Percentiles rank a stretch among this genome's conserved stretches.
Evolutionary conservation across 2,113 vertebrate genomes (phyloP).

Genomic region (Panthera tigris): DNA sequence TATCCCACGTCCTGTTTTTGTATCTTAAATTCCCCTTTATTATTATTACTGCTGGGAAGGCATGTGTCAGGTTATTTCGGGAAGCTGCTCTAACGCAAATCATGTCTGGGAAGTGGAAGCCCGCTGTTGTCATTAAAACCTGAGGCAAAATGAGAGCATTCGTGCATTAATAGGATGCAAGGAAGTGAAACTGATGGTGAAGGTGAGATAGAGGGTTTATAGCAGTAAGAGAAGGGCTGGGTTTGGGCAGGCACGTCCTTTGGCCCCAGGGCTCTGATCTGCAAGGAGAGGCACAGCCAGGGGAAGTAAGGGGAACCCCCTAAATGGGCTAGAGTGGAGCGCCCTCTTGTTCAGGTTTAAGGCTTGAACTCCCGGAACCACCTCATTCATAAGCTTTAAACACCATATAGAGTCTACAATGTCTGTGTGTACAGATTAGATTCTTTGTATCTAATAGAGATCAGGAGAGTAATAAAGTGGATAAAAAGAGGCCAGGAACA

Average conservation of each 20-base stretch:
- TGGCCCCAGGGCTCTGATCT: background rate
- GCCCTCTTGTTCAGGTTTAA: background rate
- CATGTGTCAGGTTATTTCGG: background rate
- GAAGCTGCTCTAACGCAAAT: conserved; percentile 46
- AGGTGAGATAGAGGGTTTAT: background rate
- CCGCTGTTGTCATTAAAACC: conserved; percentile 18
- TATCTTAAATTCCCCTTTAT: conserved; percentile 15
- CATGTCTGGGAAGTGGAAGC: conserved; percentile 21
- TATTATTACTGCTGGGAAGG: conserved; percentile 36
- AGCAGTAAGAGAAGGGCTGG: background rate
- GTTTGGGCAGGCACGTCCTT: background rate
- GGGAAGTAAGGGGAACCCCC: background rate
- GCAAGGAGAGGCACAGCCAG: background rate
- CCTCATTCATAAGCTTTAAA: background rate
- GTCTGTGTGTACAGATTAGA: background rate
- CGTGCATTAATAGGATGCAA: background rate
- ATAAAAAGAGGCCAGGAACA: background rate
- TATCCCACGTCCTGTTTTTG: background rate
- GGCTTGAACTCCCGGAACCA: background rate
- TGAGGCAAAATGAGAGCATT: background rate
- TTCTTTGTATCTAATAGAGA: background rate
- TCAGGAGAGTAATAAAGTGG: background rate
- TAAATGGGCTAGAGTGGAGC: background rate
- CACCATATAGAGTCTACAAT: background rate
- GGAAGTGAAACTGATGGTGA: background rate